Evolutionary conservation across 2,888 invertebrate genomes (phyloP).

Genomic region (Ceraclea dissimilis): DNA sequence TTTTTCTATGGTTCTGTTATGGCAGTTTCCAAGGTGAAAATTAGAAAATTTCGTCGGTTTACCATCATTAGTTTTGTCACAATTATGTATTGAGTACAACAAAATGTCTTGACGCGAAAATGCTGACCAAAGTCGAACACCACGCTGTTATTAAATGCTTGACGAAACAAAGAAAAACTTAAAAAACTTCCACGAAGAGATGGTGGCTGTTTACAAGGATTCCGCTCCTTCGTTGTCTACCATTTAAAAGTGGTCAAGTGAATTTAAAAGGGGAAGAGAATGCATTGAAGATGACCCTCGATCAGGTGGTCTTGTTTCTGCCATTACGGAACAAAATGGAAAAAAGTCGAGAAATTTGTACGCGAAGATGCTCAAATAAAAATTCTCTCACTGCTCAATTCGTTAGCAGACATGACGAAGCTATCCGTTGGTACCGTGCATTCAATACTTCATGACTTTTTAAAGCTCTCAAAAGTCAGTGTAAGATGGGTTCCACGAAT

Average conservation of each 20-base stretch:
- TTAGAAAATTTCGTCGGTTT: too few relatives aligned
- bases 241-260: conserved; percentile 17
- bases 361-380: background rate
- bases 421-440: conserved; percentile 1
- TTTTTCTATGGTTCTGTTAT: too few relatives aligned
- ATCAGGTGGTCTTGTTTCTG: conserved; percentile 7
- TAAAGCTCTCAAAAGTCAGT: conserved; percentile 24
- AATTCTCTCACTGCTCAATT: too few relatives aligned
- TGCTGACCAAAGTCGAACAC: background rate
- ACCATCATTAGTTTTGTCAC: background rate
- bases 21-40: too few relatives aligned
- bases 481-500: conserved; percentile 29
- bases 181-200: conserved; percentile 22
- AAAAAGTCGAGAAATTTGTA: conserved; percentile 7
- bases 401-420: background rate
- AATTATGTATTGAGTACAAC: background rate
- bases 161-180: conserved; percentile 23
- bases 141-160: conserved; percentile 22
- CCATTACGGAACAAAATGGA: conserved; percentile 9
- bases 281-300: conserved; percentile 4
- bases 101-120: too few relatives aligned
- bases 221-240: conserved; percentile 12
- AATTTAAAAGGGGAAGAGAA: conserved; percentile 7
- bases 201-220: conserved; percentile 14
- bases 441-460: background rate